Conservation (phyloP, 2,888 invertebrate species). For the Ormyrus pomaceus region DNA sequence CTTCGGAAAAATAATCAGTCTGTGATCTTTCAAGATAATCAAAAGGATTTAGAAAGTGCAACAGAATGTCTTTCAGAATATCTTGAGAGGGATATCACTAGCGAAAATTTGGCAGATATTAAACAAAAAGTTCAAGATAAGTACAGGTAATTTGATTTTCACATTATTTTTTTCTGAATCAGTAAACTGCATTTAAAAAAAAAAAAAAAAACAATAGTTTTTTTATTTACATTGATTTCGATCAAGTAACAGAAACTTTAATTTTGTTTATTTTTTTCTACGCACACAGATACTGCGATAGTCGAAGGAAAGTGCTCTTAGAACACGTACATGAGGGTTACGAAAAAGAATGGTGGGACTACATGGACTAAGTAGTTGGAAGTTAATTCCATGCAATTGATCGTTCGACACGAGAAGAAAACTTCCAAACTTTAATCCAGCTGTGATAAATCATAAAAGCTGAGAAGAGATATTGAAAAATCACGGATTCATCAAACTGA, state of each 20-base stretch:
- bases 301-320: constrained; percentile 94
- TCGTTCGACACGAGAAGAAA: constrained; percentile 42
- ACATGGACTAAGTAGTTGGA: constrained; percentile 83
- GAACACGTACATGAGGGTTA: constrained; percentile 99
- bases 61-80: constrained; percentile 98
- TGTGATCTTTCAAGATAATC: constrained; percentile 99
- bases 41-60: constrained; percentile 97
- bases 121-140: constrained; percentile 99
- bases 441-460: constrained; percentile 73
- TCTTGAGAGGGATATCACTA: constrained; percentile 97
- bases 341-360: constrained; percentile 99
- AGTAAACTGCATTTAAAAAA: no score
- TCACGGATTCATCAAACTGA: constrained; percentile 47
- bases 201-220: no score
- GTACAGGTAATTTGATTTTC: constrained; percentile 83
- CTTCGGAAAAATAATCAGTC: constrained; percentile 98
- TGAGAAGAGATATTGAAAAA: constrained; percentile 64
- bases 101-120: constrained; percentile 96
- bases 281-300: constrained; percentile 94
- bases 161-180: no score
- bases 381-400: constrained; percentile 37
- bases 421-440: constrained; percentile 70
- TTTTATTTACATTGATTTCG: no score
- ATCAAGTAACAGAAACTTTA: no score
- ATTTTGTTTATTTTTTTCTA: no score